Percentiles rank a stretch among this genome's conserved stretches.
Conservation (phyloP, 2,888 invertebrate genomes). For the Panzeria rudis region DNA sequence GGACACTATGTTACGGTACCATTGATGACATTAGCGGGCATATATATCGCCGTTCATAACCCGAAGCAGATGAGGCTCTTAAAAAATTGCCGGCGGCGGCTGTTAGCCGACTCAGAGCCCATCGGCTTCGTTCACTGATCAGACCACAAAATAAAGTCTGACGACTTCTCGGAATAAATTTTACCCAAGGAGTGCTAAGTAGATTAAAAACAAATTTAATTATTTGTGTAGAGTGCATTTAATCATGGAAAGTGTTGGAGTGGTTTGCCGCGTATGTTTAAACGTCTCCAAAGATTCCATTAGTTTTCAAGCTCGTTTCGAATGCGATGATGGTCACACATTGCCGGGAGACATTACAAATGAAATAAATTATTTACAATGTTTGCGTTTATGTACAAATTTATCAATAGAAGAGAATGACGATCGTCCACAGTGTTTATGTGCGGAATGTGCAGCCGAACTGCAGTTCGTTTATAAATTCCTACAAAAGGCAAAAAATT, state of each 20-base stretch:
- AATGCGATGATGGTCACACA: constrained; percentile 10
- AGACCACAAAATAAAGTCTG: too few species aligned
- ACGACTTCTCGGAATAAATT: too few species aligned
- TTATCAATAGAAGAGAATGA: constrained; percentile 64
- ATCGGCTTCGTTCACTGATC: too few species aligned
- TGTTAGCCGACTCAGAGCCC: too few species aligned
- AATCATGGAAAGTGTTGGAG: constrained; percentile 58
- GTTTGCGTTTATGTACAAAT: constrained; percentile 74
- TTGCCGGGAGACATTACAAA: not conserved
- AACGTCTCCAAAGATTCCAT: constrained; percentile 74
- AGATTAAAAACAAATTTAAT: not conserved
- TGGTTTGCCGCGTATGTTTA: constrained; percentile 75
- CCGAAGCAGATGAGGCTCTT: too few species aligned
- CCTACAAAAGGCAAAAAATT: constrained; percentile 72
- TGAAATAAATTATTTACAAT: constrained; percentile 74
- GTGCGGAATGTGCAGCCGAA: constrained; percentile 73
- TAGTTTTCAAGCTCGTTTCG: constrained; percentile 74
- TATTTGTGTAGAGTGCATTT: not conserved
- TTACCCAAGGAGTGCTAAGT: too few species aligned
- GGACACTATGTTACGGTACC: too few species aligned
- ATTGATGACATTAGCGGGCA: too few species aligned
- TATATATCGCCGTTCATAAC: too few species aligned
- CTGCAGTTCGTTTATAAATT: constrained; percentile 74
- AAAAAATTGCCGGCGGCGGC: too few species aligned
- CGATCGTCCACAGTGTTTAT: constrained; percentile 73